phyloP scores from a whole-genome alignment of 2,888 invertebrate species.

The Sinodicranocentrus sp. region DNA sequence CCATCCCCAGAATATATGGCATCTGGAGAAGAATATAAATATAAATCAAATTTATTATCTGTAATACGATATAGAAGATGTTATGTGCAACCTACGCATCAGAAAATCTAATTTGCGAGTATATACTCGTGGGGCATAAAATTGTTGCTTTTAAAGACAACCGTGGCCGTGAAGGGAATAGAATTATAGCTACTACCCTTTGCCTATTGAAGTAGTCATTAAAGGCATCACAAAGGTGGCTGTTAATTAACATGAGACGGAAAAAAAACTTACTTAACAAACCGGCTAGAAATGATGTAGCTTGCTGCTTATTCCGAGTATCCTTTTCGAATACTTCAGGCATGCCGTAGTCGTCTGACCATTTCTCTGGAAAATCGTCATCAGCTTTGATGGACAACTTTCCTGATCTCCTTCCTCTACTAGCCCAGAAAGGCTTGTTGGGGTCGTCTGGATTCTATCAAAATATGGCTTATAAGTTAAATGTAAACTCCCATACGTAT shows the following conservation, averaged over 20 bases:
- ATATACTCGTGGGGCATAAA: too few relatives aligned
- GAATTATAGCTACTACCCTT: too few relatives aligned
- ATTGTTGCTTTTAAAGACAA: too few relatives aligned
- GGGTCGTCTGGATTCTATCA: slow-evolving; percentile 50
- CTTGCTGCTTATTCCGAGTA: slow-evolving; percentile 41
- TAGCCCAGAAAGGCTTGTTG: slow-evolving; percentile 67
- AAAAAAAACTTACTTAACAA: slow-evolving; percentile 44
- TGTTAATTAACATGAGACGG: not conserved
- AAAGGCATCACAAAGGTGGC: too few relatives aligned
- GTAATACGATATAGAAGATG: too few relatives aligned
- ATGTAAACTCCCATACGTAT: too few relatives aligned
- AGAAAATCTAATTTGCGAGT: too few relatives aligned
- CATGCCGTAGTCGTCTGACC: slow-evolving; percentile 42
- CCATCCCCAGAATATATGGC: slow-evolving; percentile 50
- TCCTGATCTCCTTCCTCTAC: slow-evolving; percentile 62
- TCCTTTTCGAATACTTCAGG: slow-evolving; percentile 46
- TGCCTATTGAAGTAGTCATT: too few relatives aligned
- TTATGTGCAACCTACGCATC: too few relatives aligned
- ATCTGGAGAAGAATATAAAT: slow-evolving; percentile 38
- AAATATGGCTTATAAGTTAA: not conserved
- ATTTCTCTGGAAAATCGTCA: slow-evolving; percentile 43
- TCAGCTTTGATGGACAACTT: slow-evolving; percentile 49
- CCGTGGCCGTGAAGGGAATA: too few relatives aligned
- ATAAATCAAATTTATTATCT: too few relatives aligned
- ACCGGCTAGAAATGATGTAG: slow-evolving; percentile 39